Base-by-base conservation (phyloP, 2,113 vertebrate species). In the Pedetes capensis region DNA sequence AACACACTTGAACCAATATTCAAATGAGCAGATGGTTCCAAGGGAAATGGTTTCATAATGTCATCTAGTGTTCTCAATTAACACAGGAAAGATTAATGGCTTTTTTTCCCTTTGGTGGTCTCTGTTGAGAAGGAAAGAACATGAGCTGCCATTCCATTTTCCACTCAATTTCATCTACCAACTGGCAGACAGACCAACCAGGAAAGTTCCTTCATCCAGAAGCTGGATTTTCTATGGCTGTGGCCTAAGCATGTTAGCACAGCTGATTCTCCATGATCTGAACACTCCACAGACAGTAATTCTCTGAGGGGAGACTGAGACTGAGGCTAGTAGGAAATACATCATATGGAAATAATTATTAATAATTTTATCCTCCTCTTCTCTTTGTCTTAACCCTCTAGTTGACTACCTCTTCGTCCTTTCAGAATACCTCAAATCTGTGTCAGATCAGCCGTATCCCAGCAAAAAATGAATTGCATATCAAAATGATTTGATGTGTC, bases 11-110 rank as follows among this genome's bases (percentile, higher is more conserved):
- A 82, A 44, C 61, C 69, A 42, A 49, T 32, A 80, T 47, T 95
- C 75, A 85, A 59, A 59, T 66, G 69, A 92, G 83, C 27, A 80
- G 49, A 0, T 93, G 63, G 75, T 37, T 69, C 68, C 57, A 64
- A 71, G 91, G 87, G 71, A 94, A 93, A 95, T 61, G 75, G 69
- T 66, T 96, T 49, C 72, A 78, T 64, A 88, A 92, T 79, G 44
- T 55, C 34, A 68, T 85, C n/a, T 51, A 86, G 63, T 92, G 78
- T 93, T 96, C 95, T 93, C 92, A 74, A 79, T 93, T 76, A 93
- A 93, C 75, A 86, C 61, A 69, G 76, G 84, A 91, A 97, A 93
- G 95, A 95, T 95, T 92, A 75, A 96, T 95, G 80, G 55, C 27
- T 57, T 44, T 32, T 8, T 9, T 5, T 18, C 18, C 3, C 49